phyloP scores from a whole-genome alignment of 2,797 vertebrate species.

The Periparus ater region DNA sequence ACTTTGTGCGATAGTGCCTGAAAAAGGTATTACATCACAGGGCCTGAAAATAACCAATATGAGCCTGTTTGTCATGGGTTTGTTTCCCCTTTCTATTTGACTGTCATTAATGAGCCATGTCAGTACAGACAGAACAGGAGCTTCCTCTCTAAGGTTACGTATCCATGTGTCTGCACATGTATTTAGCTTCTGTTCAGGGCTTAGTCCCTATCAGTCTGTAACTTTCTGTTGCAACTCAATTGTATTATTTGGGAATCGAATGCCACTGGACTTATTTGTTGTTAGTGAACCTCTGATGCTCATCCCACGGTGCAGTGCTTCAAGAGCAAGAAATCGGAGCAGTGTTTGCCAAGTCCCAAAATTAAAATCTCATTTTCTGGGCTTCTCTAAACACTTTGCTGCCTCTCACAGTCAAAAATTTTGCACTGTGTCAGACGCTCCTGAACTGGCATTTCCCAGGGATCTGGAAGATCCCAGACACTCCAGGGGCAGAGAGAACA shows the following conservation, averaged over 20 bases:
- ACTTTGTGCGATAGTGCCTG: background rate
- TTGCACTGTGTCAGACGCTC: background rate
- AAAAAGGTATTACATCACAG: background rate
- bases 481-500: background rate
- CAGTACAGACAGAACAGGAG: background rate
- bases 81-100: conserved; percentile 10
- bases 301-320: background rate
- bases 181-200: background rate
- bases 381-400: background rate
- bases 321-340: background rate
- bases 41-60: conserved; percentile 31
- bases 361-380: background rate
- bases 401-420: background rate
- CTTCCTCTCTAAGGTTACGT: background rate
- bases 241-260: background rate
- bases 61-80: background rate
- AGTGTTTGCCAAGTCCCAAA: background rate
- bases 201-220: background rate
- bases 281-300: background rate
- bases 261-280: background rate
- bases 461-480: background rate
- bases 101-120: background rate
- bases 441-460: background rate
- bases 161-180: background rate
- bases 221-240: background rate